Percentiles rank a stretch among this genome's conserved stretches.
Conservation (phyloP, 2,888 invertebrate species). For the Gibbula magus region DNA sequence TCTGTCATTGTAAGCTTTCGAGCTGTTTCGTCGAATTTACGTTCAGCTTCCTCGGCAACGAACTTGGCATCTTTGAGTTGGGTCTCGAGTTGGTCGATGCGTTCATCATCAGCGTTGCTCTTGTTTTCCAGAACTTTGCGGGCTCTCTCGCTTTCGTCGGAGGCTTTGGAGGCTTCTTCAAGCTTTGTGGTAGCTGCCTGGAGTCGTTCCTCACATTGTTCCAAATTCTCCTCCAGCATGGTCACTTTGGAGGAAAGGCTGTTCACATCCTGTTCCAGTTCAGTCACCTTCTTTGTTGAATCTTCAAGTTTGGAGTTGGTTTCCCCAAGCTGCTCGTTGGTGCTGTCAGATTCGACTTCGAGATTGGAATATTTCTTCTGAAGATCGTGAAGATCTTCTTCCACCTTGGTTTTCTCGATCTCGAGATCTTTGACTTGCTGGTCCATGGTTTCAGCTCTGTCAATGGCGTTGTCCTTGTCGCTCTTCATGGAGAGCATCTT, state of each 20-base stretch:
- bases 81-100: slow-evolving; percentile 54
- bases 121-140: slow-evolving; percentile 97
- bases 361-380: slow-evolving; percentile 19
- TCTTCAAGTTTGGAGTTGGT: not conserved
- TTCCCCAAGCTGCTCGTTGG: not conserved
- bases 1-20: slow-evolving; percentile 62
- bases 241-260: not conserved
- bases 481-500: slow-evolving; percentile 14
- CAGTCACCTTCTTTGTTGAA: not conserved
- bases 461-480: slow-evolving; percentile 3
- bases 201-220: not conserved
- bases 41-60: slow-evolving; percentile 83
- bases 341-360: not conserved
- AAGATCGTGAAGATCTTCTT: slow-evolving; percentile 2
- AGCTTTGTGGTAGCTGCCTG: not conserved
- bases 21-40: slow-evolving; percentile 95
- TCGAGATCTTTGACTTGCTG: not conserved
- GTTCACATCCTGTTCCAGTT: not conserved
- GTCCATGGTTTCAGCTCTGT: not conserved
- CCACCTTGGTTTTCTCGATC: not conserved
- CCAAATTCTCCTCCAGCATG: slow-evolving; percentile 1
- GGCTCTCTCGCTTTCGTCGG: slow-evolving; percentile 76
- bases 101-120: slow-evolving; percentile 84
- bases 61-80: slow-evolving; percentile 57
- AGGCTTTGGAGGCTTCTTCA: slow-evolving; percentile 69